Percentiles rank a stretch among this genome's conserved stretches.
Conservation (phyloP, 2,113 vertebrate genomes). For the Takifugu flavidus region DNA sequence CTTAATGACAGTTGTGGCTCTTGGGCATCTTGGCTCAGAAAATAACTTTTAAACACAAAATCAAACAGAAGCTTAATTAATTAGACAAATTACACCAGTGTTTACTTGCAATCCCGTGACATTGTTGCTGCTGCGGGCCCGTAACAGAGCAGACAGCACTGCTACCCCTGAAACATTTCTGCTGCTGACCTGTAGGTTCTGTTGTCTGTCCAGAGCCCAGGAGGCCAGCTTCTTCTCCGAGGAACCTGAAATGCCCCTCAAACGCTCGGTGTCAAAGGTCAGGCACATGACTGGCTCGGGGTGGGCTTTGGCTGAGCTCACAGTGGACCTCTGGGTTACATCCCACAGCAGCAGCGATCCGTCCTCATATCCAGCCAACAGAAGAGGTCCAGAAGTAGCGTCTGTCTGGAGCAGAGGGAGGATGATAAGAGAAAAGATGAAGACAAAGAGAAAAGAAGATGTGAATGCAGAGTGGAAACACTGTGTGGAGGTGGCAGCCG, state of each 20-base stretch:
- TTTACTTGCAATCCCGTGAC: too few species aligned
- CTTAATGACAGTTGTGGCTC: too few species aligned
- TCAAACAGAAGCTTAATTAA: too few species aligned
- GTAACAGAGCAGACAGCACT: neutral
- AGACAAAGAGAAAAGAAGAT: slow-evolving; percentile 16
- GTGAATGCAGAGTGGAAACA: slow-evolving; percentile 23
- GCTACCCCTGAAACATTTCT: slow-evolving; percentile 26
- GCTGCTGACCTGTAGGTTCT: slow-evolving; percentile 88
- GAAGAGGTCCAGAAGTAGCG: slow-evolving; percentile 73
- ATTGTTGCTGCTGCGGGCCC: neutral
- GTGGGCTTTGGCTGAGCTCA: slow-evolving; percentile 81
- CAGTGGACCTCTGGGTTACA: slow-evolving; percentile 73
- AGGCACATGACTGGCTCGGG: slow-evolving; percentile 90
- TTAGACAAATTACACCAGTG: too few species aligned
- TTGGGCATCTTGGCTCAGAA: too few species aligned
- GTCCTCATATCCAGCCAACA: slow-evolving; percentile 90
- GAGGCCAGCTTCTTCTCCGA: slow-evolving; percentile 84
- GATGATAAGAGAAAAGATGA: slow-evolving; percentile 26
- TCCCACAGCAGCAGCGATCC: slow-evolving; percentile 91
- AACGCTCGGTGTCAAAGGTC: slow-evolving; percentile 82
- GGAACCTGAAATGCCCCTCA: slow-evolving; percentile 87
- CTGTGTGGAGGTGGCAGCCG: slow-evolving; percentile 35
- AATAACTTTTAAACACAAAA: too few species aligned
- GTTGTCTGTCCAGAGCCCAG: slow-evolving; percentile 86
- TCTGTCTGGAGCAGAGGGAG: slow-evolving; percentile 66